These are phyloP conservation scores for Gallinago media DNA, from an alignment of 2,113 vertebrate species.

Conservation along the genomic window DNA sequence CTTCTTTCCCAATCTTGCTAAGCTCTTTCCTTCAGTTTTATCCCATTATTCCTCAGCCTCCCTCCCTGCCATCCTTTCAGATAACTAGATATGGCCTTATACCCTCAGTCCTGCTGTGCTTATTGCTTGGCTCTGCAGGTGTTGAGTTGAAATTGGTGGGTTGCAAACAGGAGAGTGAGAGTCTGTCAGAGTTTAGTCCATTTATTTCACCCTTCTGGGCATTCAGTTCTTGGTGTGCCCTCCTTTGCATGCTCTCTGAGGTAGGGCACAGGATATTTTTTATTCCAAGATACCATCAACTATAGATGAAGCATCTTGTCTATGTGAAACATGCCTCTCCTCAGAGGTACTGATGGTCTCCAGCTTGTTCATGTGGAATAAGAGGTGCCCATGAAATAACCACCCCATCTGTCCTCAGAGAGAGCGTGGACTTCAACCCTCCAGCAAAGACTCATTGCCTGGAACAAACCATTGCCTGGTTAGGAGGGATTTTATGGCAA, in stretches of 20 bases:
- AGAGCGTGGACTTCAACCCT: neutral
- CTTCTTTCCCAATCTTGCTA: neutral
- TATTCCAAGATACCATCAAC: neutral
- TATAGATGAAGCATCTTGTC: neutral
- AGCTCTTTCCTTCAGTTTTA: neutral
- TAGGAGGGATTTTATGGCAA: neutral
- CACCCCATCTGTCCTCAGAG: neutral
- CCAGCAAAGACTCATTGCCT: neutral
- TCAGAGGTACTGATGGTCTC: neutral
- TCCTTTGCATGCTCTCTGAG: neutral
- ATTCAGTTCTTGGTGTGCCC: neutral
- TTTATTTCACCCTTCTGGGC: neutral
- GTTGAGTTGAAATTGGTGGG: rapidly evolving
- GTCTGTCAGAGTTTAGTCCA: neutral
- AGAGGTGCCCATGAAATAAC: neutral
- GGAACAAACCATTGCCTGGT: neutral
- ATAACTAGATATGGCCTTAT: neutral
- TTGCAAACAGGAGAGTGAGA: neutral
- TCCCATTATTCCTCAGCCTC: neutral
- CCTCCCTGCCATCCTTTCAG: neutral
- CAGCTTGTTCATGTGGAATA: neutral
- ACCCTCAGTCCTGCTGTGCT: neutral
- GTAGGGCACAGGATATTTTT: neutral
- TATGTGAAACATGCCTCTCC: neutral
- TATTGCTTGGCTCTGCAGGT: neutral